Evolutionary conservation across 2,797 vertebrate species (phyloP), one percentile per base, ranked within the genome.

Genomic region (Alcedo atthis): DNA sequence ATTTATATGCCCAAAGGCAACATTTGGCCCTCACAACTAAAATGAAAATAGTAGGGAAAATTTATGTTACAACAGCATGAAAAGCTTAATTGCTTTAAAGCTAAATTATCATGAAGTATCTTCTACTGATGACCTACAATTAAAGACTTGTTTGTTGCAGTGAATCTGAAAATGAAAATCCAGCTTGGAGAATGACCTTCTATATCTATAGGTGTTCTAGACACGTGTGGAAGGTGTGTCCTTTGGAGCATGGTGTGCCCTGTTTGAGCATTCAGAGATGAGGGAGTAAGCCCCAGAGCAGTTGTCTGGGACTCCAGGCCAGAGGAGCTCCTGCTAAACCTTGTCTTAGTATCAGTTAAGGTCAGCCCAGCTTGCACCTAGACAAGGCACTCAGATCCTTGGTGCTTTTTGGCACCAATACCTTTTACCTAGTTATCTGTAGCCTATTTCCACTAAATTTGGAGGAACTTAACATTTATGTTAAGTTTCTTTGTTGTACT

Each of bases 11-110:
- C 54, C 58, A 64, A 85, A 81, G 79, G 78, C 58, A 88, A 45
- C 19, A 35, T 77, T 49, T 79, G 40, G 17, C 22, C 33, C 37
- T 80, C 25, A 90, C 69, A 82, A 43, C 51, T 89, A 86, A 92
- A 51, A 25, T 74, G 58, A 83, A 85, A 87, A 91, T 62, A 40
- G 22, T 76, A 58, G 51, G 35, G 54, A 45, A 89, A 95, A 63
- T 33, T 48, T 64, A 64, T 81, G 14, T 71, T 74, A 42, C 20
- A 35, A 24, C 42, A 59, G 7, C 59, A 67, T 82, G 86, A 89
- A 90, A 66, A 76, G 66, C 28, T 83, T 91, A 66, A 91, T 82
- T 90, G 25, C 20, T 82, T 93, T 75, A 83, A 63, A 81, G 33
- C 15, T 88, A 42, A 67, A 58, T 92, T 92, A 37, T 32, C 42